phyloP scores from a whole-genome alignment of 2,888 invertebrate genomes.

The Trissolcus brochymenae region DNA sequence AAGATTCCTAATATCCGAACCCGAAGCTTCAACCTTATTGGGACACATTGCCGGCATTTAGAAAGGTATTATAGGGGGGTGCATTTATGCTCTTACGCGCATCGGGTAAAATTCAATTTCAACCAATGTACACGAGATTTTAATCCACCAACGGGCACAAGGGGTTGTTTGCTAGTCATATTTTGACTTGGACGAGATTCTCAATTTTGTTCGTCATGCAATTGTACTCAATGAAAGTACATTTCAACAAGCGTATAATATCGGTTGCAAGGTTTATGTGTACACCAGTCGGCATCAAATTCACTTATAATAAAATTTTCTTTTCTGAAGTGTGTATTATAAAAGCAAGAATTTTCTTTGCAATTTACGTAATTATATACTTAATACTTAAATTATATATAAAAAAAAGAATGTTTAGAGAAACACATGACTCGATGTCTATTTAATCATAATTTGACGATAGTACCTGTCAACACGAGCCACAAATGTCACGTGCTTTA shows the following conservation, averaged over 20 bases:
- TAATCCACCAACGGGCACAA: background rate
- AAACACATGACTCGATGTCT: no score
- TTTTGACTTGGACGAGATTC: constrained; percentile 16
- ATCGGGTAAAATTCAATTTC: constrained; percentile 36
- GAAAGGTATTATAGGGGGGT: constrained; percentile 14
- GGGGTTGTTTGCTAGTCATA: constrained; percentile 18
- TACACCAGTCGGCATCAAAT: no score
- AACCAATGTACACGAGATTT: constrained; percentile 14
- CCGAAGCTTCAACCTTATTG: constrained; percentile 19
- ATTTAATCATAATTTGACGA: no score
- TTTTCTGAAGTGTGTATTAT: no score
- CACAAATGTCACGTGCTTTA: constrained; percentile 8
- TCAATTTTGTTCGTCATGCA: constrained; percentile 2
- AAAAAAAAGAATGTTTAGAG: no score
- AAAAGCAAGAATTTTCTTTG: background rate
- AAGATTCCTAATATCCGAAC: constrained; percentile 32
- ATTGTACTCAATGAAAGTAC: background rate
- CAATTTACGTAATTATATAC: no score
- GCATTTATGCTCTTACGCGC: constrained; percentile 29
- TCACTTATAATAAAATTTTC: no score
- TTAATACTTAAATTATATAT: no score
- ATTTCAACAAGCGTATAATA: no score
- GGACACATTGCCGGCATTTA: constrained; percentile 33
- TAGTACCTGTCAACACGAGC: background rate
- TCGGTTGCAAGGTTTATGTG: no score